phyloP scores from a whole-genome alignment of 2,888 invertebrate species.

The Brenthis daphne region DNA sequence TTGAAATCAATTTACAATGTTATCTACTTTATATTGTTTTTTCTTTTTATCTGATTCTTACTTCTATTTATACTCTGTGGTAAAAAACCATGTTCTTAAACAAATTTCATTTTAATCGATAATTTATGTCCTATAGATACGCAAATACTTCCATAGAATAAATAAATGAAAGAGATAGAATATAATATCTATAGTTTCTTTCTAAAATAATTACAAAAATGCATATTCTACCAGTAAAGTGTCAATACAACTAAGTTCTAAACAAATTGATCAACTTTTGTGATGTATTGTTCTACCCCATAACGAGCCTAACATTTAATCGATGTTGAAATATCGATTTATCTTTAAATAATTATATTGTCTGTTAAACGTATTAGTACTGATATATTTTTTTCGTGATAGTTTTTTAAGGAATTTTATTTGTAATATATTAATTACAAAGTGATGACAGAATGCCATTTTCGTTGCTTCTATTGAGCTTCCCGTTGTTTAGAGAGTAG shows the following conservation, averaged over 20 bases:
- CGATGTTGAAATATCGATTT: constrained; percentile 6
- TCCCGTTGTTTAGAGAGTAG: constrained; percentile 49
- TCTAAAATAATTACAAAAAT: constrained; percentile 2
- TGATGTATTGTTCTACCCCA: constrained; percentile 48
- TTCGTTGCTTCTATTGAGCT: constrained; percentile 68
- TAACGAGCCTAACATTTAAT: constrained; percentile 49
- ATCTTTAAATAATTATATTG: constrained; percentile 28
- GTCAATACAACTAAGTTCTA: constrained; percentile 44
- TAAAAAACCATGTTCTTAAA: too few species aligned
- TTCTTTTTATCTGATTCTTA: too few species aligned
- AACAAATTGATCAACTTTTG: constrained; percentile 59
- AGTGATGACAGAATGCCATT: constrained; percentile 69
- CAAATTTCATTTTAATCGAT: too few species aligned
- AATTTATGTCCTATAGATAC: too few species aligned
- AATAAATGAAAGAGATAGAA: background rate
- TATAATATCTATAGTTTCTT: background rate
- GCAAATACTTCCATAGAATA: too few species aligned
- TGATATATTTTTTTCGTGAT: constrained; percentile 16
- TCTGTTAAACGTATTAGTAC: constrained; percentile 14
- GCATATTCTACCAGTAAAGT: background rate
- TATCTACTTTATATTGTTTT: too few species aligned
- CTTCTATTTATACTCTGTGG: too few species aligned
- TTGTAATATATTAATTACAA: constrained; percentile 53
- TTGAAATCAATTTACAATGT: too few species aligned
- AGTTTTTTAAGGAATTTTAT: constrained; percentile 41